phyloP scores from a whole-genome alignment of 2,888 invertebrate species.

The Lucinisca nassula region DNA sequence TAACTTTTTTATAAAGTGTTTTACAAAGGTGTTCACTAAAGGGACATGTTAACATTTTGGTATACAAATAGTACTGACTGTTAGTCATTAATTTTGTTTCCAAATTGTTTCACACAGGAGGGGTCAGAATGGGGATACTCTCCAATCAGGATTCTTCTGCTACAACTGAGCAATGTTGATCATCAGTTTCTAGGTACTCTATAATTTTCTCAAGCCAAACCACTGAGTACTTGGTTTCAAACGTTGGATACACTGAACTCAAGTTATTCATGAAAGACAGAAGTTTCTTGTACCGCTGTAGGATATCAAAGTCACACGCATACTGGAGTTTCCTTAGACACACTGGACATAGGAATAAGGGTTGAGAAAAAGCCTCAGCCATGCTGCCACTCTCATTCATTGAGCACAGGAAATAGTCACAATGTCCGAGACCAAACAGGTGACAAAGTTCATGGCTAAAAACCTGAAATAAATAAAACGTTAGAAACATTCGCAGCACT shows the following conservation, averaged over 20 bases:
- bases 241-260: conserved; percentile 63
- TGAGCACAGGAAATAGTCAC: conserved; percentile 84
- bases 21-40: too few species aligned
- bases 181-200: conserved; percentile 62
- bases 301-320: conserved; percentile 80
- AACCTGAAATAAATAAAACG: too few species aligned
- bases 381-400: conserved; percentile 87
- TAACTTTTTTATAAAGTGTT: too few species aligned
- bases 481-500: too few species aligned
- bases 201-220: conserved; percentile 74
- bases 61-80: too few species aligned
- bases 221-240: conserved; percentile 64
- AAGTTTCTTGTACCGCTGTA: conserved; percentile 77
- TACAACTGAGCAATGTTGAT: background rate
- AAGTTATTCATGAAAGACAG: conserved; percentile 71
- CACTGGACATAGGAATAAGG: conserved; percentile 86
- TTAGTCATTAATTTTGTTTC: too few species aligned
- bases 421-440: conserved; percentile 84
- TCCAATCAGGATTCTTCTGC: background rate
- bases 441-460: conserved; percentile 86
- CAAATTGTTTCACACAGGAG: too few species aligned
- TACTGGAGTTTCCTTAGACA: conserved; percentile 86
- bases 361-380: conserved; percentile 82
- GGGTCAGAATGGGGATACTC: too few species aligned
- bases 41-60: too few species aligned